These are phyloP conservation scores for Formica aserva DNA, from an alignment of 2,888 invertebrate genomes.

Conservation along the genomic window DNA sequence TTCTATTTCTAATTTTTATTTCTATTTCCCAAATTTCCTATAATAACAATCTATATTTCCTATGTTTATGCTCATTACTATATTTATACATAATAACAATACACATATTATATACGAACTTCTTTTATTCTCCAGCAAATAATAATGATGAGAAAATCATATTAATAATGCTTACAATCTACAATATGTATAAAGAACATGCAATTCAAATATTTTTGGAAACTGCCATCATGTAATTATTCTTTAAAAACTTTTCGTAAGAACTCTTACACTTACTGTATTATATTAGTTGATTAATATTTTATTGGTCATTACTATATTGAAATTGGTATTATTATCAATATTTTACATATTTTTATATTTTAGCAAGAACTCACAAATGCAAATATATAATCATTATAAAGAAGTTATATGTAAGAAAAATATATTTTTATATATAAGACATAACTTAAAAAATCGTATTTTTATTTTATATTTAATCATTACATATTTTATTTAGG, in stretches of 20 bases:
- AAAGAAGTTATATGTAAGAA: slow-evolving; percentile 12
- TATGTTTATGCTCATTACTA: no score
- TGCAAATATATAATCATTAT: neutral
- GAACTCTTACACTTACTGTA: neutral
- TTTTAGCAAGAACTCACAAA: neutral
- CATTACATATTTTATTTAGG: neutral
- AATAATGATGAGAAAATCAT: neutral
- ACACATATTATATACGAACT: neutral
- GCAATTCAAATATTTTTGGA: neutral
- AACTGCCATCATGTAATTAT: slow-evolving; percentile 12
- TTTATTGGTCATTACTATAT: neutral
- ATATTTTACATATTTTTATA: slow-evolving; percentile 16
- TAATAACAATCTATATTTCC: no score
- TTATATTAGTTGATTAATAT: neutral
- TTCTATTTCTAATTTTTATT: no score
- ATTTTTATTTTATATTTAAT: neutral
- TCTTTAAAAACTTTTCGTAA: neutral
- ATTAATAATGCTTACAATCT: neutral
- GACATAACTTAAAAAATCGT: neutral
- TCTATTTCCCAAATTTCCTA: no score
- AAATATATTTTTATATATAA: neutral
- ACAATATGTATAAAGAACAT: neutral
- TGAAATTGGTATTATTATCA: neutral
- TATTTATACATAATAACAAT: neutral
- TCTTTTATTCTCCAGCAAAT: neutral